These are phyloP conservation scores for Tenebrio molitor DNA, from an alignment of 1,140 invertebrate genomes.

Conservation along the genomic window DNA sequence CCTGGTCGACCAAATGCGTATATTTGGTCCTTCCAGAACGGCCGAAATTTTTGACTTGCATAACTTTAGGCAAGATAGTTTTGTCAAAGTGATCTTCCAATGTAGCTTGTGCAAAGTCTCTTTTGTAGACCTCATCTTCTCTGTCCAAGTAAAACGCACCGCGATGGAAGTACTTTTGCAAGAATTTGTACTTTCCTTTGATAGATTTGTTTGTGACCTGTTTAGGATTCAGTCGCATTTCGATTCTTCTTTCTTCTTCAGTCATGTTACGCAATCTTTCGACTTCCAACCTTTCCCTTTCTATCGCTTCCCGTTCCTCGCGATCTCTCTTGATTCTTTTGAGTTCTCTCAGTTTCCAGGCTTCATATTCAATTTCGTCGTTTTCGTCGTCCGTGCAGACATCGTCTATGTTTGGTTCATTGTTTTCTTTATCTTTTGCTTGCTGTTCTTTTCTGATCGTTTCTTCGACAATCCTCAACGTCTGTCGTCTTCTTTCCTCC, in stretches of 20 bases:
- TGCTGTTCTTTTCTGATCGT: constrained; percentile 84
- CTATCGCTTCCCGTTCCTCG: constrained; percentile 90
- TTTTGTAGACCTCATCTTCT: constrained; percentile 91
- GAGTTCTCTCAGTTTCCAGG: constrained; percentile 97
- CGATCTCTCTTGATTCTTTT: constrained; percentile 96
- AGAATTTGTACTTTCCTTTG: constrained; percentile 99
- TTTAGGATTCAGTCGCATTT: constrained; percentile 94
- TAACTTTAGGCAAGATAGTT: constrained; percentile 98
- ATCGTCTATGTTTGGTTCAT: constrained; percentile 83
- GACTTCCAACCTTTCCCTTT: constrained; percentile 91
- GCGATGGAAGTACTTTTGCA: constrained; percentile 99
- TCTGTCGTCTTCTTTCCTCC: constrained; percentile 87
- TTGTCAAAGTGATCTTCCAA: constrained; percentile 99
- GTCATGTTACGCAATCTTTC: constrained; percentile 95
- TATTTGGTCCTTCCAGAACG: constrained; percentile 98
- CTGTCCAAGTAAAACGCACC: constrained; percentile 98
- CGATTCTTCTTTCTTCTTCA: constrained; percentile 94
- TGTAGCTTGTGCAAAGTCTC: constrained; percentile 97
- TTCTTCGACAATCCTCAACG: constrained; percentile 92
- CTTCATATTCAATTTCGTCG: constrained; percentile 97
- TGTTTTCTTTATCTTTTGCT: constrained; percentile 70
- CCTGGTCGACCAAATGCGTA: constrained; percentile 99
- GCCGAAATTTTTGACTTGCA: constrained; percentile 99
- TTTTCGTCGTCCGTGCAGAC: constrained; percentile 98
- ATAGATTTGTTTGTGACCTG: constrained; percentile 93